phyloP scores from a whole-genome alignment of 2,113 vertebrate genomes.

The Pseudorectes ferrugineus region DNA sequence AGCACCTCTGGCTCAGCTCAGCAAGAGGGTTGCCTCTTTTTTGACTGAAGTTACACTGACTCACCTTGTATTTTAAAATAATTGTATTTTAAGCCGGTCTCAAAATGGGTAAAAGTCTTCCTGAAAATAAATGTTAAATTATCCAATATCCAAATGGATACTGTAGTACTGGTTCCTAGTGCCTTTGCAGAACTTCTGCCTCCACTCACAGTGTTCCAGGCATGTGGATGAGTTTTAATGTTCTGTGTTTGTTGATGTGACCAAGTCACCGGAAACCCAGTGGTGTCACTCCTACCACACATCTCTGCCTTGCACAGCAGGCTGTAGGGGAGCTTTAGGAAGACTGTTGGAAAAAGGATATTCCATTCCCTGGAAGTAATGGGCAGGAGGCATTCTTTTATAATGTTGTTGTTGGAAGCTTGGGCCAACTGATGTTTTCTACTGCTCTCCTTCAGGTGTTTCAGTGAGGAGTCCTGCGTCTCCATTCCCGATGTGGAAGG shows the following conservation, averaged over 20 bases:
- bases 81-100: not conserved
- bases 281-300: not conserved
- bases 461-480: slow-evolving; percentile 94
- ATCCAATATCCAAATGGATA: not conserved
- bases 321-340: not conserved
- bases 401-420: not conserved
- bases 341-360: not conserved
- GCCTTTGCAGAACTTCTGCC: not conserved
- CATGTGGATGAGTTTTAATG: not conserved
- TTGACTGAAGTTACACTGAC: not conserved
- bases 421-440: not conserved
- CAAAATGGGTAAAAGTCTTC: not conserved
- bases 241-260: not conserved
- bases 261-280: not conserved
- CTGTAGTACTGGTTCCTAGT: not conserved
- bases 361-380: not conserved
- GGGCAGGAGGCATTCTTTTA: not conserved
- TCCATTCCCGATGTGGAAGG: slow-evolving; percentile 92
- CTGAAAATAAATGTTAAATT: not conserved
- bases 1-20: not conserved
- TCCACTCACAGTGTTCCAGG: not conserved
- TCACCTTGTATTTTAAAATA: not conserved
- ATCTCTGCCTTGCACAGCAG: not conserved
- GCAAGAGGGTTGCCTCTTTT: not conserved
- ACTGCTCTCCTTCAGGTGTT: slow-evolving; percentile 79